Evolutionary conservation across 2,113 vertebrate genomes (phyloP).

Genomic region (Rhagologus leucostigma): DNA sequence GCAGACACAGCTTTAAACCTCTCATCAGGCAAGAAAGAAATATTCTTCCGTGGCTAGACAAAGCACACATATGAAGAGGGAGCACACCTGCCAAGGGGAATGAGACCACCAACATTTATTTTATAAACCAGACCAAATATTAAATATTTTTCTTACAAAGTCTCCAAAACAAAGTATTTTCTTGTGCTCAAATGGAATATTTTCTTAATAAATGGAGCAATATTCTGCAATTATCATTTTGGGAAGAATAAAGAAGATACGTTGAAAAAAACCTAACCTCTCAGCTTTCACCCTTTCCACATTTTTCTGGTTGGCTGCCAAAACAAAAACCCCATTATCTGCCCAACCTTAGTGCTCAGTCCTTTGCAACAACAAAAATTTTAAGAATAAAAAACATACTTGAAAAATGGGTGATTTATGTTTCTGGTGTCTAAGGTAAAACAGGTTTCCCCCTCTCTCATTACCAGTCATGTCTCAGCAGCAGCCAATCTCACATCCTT

Average conservation of each 20-base stretch:
- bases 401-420: background rate
- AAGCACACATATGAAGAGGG: background rate
- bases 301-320: background rate
- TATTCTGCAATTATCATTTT: background rate
- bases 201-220: background rate
- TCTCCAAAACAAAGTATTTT: background rate
- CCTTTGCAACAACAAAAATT: background rate
- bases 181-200: background rate
- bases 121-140: background rate
- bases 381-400: background rate
- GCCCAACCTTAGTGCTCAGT: accelerated
- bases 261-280: background rate
- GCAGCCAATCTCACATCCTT: background rate
- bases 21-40: background rate
- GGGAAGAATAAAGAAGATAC: background rate
- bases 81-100: background rate
- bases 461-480: background rate
- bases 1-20: background rate
- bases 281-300: background rate
- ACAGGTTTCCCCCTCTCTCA: background rate
- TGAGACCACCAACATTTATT: background rate
- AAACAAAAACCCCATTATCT: background rate
- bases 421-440: background rate
- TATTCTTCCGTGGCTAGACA: background rate
- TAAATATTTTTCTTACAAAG: background rate